Evolutionary conservation across 2,888 invertebrate genomes (phyloP).

Genomic region (Pediacus dermestoides): DNA sequence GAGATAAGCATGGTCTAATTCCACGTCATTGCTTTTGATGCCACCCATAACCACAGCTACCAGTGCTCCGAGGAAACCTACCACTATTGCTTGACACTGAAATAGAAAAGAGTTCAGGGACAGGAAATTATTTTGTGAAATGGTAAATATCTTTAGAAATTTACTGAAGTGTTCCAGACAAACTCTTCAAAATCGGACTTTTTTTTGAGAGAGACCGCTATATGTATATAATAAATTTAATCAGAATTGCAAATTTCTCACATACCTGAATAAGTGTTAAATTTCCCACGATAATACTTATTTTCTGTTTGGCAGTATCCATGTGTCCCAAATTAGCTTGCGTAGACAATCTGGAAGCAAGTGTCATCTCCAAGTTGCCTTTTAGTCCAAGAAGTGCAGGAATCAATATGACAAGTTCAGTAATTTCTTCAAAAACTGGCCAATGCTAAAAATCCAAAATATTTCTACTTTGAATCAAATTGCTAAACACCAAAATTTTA

Average conservation of each 20-base stretch:
- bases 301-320: conserved; percentile 63
- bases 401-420: conserved; percentile 70
- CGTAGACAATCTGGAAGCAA: conserved; percentile 75
- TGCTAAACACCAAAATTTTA: too few relatives aligned
- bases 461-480: too few relatives aligned
- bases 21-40: conserved; percentile 60
- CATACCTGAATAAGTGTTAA: conserved; percentile 69
- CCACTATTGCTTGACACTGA: conserved; percentile 68
- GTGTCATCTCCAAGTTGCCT: conserved; percentile 80
- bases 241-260: too few relatives aligned
- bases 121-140: too few relatives aligned
- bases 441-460: conserved; percentile 67
- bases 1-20: conserved; percentile 65
- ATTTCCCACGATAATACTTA: conserved; percentile 68
- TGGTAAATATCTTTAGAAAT: too few relatives aligned
- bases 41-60: conserved; percentile 68
- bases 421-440: conserved; percentile 65
- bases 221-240: too few relatives aligned
- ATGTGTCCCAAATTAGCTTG: conserved; percentile 75
- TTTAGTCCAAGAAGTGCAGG: conserved; percentile 76
- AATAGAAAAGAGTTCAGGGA: conserved; percentile 28
- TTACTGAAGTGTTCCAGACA: too few relatives aligned
- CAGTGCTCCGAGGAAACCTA: conserved; percentile 67
- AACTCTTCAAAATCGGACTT: background rate
- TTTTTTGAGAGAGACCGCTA: too few relatives aligned